Percentiles rank a stretch among this genome's conserved stretches.
Evolutionary conservation across 1,140 invertebrate genomes (phyloP).

Genomic region (Gonatopus flavifemur): DNA sequence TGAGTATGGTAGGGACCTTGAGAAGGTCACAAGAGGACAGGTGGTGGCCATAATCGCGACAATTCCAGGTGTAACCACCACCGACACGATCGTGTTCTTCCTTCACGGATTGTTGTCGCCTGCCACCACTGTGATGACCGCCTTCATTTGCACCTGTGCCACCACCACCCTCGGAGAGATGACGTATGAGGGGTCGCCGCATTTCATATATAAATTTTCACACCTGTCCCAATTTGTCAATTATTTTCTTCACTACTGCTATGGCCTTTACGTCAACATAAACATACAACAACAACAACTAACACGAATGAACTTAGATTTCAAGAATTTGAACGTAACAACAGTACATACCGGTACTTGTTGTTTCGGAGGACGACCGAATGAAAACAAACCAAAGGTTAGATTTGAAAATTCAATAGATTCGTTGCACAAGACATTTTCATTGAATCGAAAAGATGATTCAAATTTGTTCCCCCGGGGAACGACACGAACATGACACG

Average conservation of each 20-base stretch:
- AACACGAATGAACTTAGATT: too few relatives aligned
- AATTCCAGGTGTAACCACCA: slow-evolving; percentile 37
- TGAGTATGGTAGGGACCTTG: slow-evolving; percentile 42
- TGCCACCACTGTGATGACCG: slow-evolving; percentile 8
- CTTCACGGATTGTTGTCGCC: slow-evolving; percentile 36
- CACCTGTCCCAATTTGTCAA: too few relatives aligned
- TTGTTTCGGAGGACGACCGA: too few relatives aligned
- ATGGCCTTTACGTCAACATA: too few relatives aligned
- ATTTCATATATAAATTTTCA: slow-evolving; percentile 37
- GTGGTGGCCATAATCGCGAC: slow-evolving; percentile 47
- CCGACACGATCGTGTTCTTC: slow-evolving; percentile 32
- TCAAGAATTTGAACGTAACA: too few relatives aligned
- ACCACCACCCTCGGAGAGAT: slow-evolving; percentile 52
- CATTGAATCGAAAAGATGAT: too few relatives aligned
- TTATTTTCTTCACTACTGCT: too few relatives aligned
- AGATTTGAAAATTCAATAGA: too few relatives aligned
- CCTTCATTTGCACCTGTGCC: slow-evolving; percentile 26
- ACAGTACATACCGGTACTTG: too few relatives aligned
- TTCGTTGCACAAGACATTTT: too few relatives aligned
- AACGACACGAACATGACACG: slow-evolving; percentile 19
- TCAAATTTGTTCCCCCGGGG: neutral
- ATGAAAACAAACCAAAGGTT: too few relatives aligned
- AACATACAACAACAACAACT: too few relatives aligned
- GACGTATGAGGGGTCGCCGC: slow-evolving; percentile 50
- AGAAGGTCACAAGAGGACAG: slow-evolving; percentile 50